Conservation (phyloP, 2,113 vertebrate genomes). For the Nycticryphes semicollaris region DNA sequence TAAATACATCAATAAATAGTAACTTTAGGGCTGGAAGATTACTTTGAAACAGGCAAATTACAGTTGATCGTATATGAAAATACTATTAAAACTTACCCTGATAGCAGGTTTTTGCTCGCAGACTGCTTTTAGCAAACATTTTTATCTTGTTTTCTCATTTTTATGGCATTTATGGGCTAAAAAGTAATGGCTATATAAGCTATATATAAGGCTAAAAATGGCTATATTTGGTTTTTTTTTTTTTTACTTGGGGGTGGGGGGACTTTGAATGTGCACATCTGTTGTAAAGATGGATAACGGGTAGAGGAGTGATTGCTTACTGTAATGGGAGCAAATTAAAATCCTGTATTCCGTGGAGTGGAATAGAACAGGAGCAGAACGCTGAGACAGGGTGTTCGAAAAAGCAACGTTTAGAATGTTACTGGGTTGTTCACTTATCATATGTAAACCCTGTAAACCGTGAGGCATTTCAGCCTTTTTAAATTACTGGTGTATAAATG, state of each 20-base stretch:
- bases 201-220: background rate
- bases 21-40: background rate
- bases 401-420: conserved; percentile 3
- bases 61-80: background rate
- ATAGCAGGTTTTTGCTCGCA: background rate
- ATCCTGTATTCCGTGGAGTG: background rate
- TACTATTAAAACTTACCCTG: background rate
- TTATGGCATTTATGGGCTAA: background rate
- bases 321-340: conserved; percentile 40
- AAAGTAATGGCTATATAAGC: background rate
- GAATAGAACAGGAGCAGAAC: conserved; percentile 1
- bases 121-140: background rate
- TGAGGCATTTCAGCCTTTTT: conserved; percentile 43
- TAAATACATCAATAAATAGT: background rate
- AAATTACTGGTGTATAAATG: conserved; percentile 57
- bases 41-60: background rate
- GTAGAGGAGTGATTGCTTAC: conserved; percentile 9
- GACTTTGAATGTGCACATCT: conserved; percentile 37
- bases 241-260: background rate
- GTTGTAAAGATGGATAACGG: conserved; percentile 21
- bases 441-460: background rate
- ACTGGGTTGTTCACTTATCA: background rate
- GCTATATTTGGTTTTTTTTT: background rate
- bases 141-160: background rate
- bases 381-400: conserved; percentile 14